These are phyloP conservation scores for Trinectes maculatus DNA, from an alignment of 2,113 vertebrate species.

Conservation along the genomic window DNA sequence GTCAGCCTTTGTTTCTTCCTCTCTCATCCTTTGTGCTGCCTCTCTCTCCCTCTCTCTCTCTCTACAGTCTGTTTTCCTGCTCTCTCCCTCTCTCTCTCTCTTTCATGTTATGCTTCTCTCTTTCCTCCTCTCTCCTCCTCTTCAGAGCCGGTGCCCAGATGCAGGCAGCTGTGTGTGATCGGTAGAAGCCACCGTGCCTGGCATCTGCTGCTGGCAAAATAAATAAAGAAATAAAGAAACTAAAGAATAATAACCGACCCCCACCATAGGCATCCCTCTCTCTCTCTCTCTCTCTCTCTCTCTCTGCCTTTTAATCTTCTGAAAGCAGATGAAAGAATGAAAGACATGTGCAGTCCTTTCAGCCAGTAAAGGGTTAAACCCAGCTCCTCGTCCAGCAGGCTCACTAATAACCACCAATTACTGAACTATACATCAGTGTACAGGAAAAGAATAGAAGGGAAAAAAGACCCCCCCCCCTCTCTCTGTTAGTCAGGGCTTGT, in stretches of 20 bases:
- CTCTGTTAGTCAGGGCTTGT: conserved; percentile 48
- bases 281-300: conserved; percentile 23
- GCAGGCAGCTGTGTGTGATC: conserved; percentile 71
- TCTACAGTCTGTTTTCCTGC: conserved; percentile 29
- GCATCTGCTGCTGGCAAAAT: conserved; percentile 66
- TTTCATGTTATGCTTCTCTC: conserved; percentile 5
- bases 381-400: conserved; percentile 65
- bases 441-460: conserved; percentile 37
- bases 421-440: conserved; percentile 55
- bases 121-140: conserved; percentile 38
- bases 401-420: conserved; percentile 78
- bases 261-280: conserved; percentile 55
- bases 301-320: conserved; percentile 50
- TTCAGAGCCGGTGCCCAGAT: conserved; percentile 65
- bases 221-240: conserved; percentile 58
- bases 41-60: conserved; percentile 46
- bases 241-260: conserved; percentile 57
- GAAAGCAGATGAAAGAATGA: conserved; percentile 74
- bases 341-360: conserved; percentile 53
- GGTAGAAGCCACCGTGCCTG: conserved; percentile 60
- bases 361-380: conserved; percentile 66
- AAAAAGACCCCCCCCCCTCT: conserved; percentile 25
- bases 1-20: conserved; percentile 75
- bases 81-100: conserved; percentile 18
- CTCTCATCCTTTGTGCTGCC: too few relatives aligned